Evolutionary conservation across 2,888 invertebrate genomes (phyloP).

Genomic region (Apamea crenata): DNA sequence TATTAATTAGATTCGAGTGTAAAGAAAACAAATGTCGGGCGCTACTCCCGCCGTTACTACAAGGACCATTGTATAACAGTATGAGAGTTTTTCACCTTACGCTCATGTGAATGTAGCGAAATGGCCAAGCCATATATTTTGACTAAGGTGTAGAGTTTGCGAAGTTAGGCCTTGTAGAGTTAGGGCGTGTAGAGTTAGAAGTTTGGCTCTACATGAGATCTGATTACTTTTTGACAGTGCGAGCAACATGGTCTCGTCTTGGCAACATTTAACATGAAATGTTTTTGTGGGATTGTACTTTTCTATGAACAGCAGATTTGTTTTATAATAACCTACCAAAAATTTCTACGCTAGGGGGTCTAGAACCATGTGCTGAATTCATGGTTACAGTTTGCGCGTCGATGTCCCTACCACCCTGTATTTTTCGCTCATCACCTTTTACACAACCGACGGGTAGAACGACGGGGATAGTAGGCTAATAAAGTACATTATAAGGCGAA

Average conservation of each 20-base stretch:
- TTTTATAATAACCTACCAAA: background rate
- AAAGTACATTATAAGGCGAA: slow-evolving; percentile 65
- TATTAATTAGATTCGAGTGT: background rate
- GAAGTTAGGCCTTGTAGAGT: no score
- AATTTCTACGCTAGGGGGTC: background rate
- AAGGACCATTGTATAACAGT: no score
- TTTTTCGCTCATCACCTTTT: background rate
- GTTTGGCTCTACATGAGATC: no score
- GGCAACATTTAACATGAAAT: no score
- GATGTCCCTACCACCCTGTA: background rate
- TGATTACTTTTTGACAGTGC: no score
- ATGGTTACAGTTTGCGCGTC: background rate
- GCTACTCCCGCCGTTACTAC: background rate
- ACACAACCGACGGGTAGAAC: background rate
- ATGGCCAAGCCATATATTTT: no score
- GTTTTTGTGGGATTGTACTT: no score
- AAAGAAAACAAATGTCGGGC: background rate
- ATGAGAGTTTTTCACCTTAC: no score
- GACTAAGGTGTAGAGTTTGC: no score
- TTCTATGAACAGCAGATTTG: background rate
- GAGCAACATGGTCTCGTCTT: no score
- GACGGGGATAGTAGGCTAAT: background rate
- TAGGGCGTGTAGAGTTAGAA: no score
- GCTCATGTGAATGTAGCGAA: no score
- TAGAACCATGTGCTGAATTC: background rate